These are phyloP conservation scores for Dasyprocta punctata DNA, from an alignment of 2,113 vertebrate species.

Conservation along the genomic window DNA sequence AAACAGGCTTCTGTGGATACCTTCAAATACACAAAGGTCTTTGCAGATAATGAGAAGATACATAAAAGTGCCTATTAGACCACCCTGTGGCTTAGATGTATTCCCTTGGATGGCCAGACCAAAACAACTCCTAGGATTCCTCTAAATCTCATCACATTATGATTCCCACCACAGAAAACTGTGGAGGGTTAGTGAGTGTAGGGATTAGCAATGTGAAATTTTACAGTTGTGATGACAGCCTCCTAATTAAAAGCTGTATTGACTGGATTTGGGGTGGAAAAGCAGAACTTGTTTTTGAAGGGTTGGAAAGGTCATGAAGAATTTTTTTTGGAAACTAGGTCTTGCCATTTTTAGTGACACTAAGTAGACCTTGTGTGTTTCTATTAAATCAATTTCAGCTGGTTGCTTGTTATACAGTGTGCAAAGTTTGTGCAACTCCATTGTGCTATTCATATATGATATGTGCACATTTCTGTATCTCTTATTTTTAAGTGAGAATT, in stretches of 20 bases:
- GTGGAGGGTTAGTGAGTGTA: background rate
- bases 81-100: background rate
- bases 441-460: background rate
- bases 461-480: background rate
- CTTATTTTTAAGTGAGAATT: background rate
- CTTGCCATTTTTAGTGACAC: constrained; percentile 19
- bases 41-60: background rate
- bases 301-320: background rate
- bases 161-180: background rate
- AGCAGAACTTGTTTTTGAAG: constrained; percentile 31
- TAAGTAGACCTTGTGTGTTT: background rate
- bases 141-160: background rate
- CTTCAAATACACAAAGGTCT: background rate
- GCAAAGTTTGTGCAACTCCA: background rate
- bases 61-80: background rate
- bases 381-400: constrained; percentile 17
- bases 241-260: constrained; percentile 19
- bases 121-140: background rate
- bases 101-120: background rate
- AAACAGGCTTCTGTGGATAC: background rate
- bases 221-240: background rate
- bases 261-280: background rate
- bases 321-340: constrained; percentile 4
- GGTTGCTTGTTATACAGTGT: background rate
- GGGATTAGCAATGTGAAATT: background rate